A percentile compares a stretch with the other conserved stretches of the same genome.
Conservation (phyloP, 2,888 invertebrate species). For the Orthosia gothica region DNA sequence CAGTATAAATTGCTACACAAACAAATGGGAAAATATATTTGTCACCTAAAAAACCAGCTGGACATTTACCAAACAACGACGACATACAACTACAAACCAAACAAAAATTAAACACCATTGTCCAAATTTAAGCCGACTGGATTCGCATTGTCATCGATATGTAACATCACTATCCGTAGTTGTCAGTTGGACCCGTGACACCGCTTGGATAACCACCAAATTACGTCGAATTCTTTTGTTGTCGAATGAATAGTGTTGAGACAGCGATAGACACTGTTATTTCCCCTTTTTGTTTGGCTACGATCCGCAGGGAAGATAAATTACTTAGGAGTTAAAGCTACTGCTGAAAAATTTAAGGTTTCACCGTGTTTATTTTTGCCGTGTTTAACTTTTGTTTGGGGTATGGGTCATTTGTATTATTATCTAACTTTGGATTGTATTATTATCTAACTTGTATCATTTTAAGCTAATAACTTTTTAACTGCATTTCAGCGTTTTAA, state of each 20-base stretch:
- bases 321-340: slow-evolving; percentile 55
- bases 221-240: slow-evolving; percentile 71
- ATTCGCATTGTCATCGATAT: slow-evolving; percentile 40
- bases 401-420: slow-evolving; percentile 1
- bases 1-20: background rate
- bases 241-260: slow-evolving; percentile 68
- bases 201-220: slow-evolving; percentile 73
- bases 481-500: background rate
- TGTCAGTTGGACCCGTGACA: slow-evolving; percentile 67
- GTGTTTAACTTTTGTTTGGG: slow-evolving; percentile 22
- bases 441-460: background rate
- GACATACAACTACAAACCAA: slow-evolving; percentile 7
- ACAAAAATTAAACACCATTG: slow-evolving; percentile 14
- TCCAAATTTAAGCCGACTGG: slow-evolving; percentile 17
- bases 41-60: background rate
- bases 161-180: slow-evolving; percentile 62
- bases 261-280: slow-evolving; percentile 69
- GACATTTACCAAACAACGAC: background rate
- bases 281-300: slow-evolving; percentile 67
- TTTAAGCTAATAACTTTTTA: background rate
- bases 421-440: background rate
- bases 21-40: background rate
- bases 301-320: slow-evolving; percentile 62
- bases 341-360: slow-evolving; percentile 50
- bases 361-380: slow-evolving; percentile 33